These are phyloP conservation scores for Thecocarcelia acutangulata DNA, from an alignment of 2,888 invertebrate genomes.

Conservation along the genomic window DNA sequence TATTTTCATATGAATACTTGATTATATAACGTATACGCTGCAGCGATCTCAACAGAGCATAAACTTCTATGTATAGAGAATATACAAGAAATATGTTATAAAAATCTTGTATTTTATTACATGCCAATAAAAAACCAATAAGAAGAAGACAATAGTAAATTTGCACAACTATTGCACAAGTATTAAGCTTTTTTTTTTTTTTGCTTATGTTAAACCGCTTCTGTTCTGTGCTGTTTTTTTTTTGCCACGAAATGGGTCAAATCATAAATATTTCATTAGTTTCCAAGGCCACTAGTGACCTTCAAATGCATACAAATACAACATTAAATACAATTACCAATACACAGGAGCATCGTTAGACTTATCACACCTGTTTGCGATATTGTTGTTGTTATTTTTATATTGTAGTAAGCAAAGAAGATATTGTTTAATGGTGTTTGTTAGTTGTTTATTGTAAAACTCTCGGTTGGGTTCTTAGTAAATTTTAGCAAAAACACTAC, in stretches of 20 bases:
- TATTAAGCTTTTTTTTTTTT: neutral
- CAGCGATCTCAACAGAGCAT: conserved; percentile 18
- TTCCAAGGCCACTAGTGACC: conserved; percentile 58
- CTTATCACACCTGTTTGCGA: conserved; percentile 59
- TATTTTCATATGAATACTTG: conserved; percentile 5
- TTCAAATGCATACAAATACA: conserved; percentile 41
- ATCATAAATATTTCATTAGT: conserved; percentile 63
- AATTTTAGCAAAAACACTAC: neutral
- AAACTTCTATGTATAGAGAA: neutral
- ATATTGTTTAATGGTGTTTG: conserved; percentile 21
- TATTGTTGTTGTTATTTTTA: conserved; percentile 42
- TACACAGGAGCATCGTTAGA: neutral
- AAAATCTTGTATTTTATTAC: conserved; percentile 12
- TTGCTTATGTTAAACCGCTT: neutral
- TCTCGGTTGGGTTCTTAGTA: conserved; percentile 1
- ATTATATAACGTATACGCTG: conserved; percentile 35
- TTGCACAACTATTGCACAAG: neutral
- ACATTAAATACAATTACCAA: conserved; percentile 12
- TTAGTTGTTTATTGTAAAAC: conserved; percentile 12
- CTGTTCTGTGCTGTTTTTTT: neutral
- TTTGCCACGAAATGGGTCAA: conserved; percentile 58
- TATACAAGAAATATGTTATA: neutral
- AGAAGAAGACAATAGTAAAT: conserved; percentile 10
- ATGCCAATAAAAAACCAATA: neutral
- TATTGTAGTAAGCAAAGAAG: conserved; percentile 28